phyloP scores from a whole-genome alignment of 2,888 invertebrate species.

The Eilema caniola region DNA sequence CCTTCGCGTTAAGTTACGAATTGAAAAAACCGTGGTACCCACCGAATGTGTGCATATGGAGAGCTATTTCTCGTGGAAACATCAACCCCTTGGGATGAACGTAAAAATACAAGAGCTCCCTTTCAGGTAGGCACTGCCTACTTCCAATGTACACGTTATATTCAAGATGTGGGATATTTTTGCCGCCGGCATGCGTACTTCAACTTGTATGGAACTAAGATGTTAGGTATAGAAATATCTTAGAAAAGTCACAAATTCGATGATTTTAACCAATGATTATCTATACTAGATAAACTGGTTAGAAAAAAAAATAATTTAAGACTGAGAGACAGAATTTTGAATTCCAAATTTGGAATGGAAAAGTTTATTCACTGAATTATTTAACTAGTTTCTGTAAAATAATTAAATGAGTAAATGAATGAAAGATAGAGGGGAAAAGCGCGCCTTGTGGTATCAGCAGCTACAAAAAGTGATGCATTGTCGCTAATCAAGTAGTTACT shows the following conservation, averaged over 20 bases:
- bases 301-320: too few relatives aligned
- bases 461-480: too few relatives aligned
- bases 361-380: too few relatives aligned
- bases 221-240: neutral
- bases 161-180: conserved; percentile 37
- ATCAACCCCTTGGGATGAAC: conserved; percentile 44
- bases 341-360: too few relatives aligned
- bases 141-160: conserved; percentile 49
- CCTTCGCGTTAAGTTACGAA: conserved; percentile 33
- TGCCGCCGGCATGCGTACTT: conserved; percentile 20
- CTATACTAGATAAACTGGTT: too few relatives aligned
- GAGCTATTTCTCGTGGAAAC: conserved; percentile 40
- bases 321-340: too few relatives aligned
- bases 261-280: too few relatives aligned
- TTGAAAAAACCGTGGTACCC: conserved; percentile 28
- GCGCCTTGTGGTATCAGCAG: too few relatives aligned
- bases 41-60: conserved; percentile 34
- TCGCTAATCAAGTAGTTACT: too few relatives aligned
- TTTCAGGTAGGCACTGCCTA: conserved; percentile 40
- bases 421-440: too few relatives aligned
- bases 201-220: conserved; percentile 18
- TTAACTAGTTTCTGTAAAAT: too few relatives aligned
- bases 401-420: too few relatives aligned
- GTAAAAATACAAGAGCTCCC: conserved; percentile 43
- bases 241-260: neutral